Evolutionary conservation across 2,888 invertebrate species (phyloP), one percentile per base, ranked within the genome.

Genomic region (Melanostoma mellinum): DNA sequence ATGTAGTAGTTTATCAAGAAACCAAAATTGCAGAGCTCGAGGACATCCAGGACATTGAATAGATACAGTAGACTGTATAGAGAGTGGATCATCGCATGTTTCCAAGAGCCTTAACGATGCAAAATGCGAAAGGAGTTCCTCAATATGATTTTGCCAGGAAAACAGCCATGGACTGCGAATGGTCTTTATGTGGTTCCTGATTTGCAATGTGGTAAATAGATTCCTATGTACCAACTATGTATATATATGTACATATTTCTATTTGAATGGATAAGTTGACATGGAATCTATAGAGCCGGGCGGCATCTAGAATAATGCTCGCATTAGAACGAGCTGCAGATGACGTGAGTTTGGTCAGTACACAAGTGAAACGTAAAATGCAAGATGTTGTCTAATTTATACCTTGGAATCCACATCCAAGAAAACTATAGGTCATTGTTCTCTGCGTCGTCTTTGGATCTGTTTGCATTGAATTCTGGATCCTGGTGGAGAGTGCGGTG

Each of bases 81-180:
- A 42, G 80, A 75, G 69, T 65, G 71, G 65, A 80, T 80, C 80
- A 80, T 65, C 80, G 46, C 75, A 76, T 80, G 44, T 71, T 65
- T 53, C 75, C 53, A 50, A 33, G 71, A 50, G 2, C 44, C 53
- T 53, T 65, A 71, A 79, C 74, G 79, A 79, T 74, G 68, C 79
- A 36, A 69, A 63, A 56, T 38, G 65, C 67, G 55, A 79, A 48
- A 79, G 68, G 69, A 76, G 65, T 72, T 72, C 56, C 50, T 61
- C 10, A 77, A 63, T 20, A 20, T 48, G 55, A 72, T 73, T 67
- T 67, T 67, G 36, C 55, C 50, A 36, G 35, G 42, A 33, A 71
- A 63, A 42, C 20, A 20, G 48, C 42, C 46, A 61, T 61, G 52
- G 56, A 33, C 67, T 67, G 6, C 58, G 67, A 44, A 33, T 53